Evolutionary conservation across 2,888 invertebrate species (phyloP).

Genomic region (Mimachlamys varia): DNA sequence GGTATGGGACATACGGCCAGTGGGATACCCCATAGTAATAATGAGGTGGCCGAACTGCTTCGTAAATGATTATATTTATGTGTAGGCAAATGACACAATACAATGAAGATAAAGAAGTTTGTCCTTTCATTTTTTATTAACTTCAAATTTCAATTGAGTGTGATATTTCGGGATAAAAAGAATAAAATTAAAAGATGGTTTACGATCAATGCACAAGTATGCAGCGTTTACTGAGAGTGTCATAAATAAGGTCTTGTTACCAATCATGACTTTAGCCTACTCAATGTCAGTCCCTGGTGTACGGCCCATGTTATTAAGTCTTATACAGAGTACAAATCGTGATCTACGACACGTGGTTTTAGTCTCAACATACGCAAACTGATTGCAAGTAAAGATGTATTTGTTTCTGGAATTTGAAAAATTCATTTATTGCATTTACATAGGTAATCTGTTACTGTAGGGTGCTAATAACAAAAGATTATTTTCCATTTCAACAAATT

Average conservation of each 20-base stretch:
- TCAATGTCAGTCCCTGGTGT: background rate
- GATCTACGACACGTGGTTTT: background rate
- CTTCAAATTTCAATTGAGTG: slow-evolving; percentile 13
- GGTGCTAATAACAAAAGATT: background rate
- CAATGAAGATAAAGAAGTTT: background rate
- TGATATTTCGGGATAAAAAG: slow-evolving; percentile 2
- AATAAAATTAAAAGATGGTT: background rate
- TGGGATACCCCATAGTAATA: background rate
- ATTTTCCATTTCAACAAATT: slow-evolving; percentile 8
- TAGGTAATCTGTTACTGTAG: too few relatives aligned
- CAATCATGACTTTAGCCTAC: background rate
- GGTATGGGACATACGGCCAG: background rate
- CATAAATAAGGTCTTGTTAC: slow-evolving; percentile 1
- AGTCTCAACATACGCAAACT: background rate
- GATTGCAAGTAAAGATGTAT: too few relatives aligned
- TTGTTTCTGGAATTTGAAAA: too few relatives aligned
- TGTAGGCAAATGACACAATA: background rate
- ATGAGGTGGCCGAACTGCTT: background rate
- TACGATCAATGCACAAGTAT: slow-evolving; percentile 31
- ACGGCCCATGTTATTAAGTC: background rate
- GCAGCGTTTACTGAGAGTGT: background rate
- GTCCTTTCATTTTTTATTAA: slow-evolving; percentile 8
- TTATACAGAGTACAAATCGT: background rate
- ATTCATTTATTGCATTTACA: too few relatives aligned
- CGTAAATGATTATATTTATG: background rate